Percentiles rank a stretch among this genome's conserved stretches.
Evolutionary conservation across 1,140 invertebrate species (phyloP).

Genomic region (Polyergus mexicanus): DNA sequence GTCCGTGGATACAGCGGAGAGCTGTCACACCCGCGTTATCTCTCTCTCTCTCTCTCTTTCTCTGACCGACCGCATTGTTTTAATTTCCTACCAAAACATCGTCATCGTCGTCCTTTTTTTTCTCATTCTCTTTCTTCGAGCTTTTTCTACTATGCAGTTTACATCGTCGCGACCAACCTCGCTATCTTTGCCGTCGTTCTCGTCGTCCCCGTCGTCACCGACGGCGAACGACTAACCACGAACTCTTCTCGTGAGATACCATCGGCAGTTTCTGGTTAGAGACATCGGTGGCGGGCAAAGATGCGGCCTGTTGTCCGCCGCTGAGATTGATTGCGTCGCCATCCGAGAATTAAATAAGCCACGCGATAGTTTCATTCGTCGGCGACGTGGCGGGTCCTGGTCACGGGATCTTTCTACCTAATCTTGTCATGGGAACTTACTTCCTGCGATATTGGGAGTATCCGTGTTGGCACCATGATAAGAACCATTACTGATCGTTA

Average conservation of each 20-base stretch:
- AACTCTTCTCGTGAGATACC: conserved; percentile 68
- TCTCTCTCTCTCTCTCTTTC: too few relatives aligned
- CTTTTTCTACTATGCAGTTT: conserved; percentile 25
- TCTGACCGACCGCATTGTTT: conserved; percentile 77
- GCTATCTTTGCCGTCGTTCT: conserved; percentile 54
- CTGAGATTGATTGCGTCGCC: conserved; percentile 74
- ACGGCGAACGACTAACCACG: conserved; percentile 60
- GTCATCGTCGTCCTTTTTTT: conserved; percentile 12
- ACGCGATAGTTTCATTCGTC: conserved; percentile 59
- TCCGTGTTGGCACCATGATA: background rate
- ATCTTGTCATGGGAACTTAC: conserved; percentile 28
- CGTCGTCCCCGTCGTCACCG: conserved; percentile 53
- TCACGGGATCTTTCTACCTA: conserved; percentile 33
- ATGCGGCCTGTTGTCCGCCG: conserved; percentile 64
- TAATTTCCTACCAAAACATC: conserved; percentile 75
- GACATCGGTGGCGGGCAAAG: conserved; percentile 70
- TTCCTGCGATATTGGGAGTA: conserved; percentile 22
- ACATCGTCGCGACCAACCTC: conserved; percentile 63
- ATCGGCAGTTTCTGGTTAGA: conserved; percentile 68
- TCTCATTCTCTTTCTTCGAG: conserved; percentile 40
- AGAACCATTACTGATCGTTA: background rate
- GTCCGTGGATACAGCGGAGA: conserved; percentile 68
- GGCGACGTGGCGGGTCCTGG: conserved; percentile 38
- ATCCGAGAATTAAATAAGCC: conserved; percentile 66
- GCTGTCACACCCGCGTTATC: conserved; percentile 81